Base-by-base conservation (phyloP, 2,797 vertebrate genomes). In the Cuniculus paca region DNA sequence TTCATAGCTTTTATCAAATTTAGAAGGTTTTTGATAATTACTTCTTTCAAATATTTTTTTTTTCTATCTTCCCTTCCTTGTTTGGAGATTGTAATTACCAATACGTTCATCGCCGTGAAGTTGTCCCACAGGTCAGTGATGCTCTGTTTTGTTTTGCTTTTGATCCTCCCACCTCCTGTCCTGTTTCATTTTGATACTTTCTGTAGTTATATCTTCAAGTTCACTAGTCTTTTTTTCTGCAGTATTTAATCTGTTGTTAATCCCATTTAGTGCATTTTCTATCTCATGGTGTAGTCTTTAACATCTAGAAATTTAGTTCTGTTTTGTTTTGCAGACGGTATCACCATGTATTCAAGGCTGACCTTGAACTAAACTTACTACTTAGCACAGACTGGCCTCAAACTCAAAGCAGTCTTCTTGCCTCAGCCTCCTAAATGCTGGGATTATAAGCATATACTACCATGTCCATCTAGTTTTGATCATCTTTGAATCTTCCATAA, bases 1-100 rank as follows among this genome's bases (percentile, higher is more conserved):
- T 70, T 95, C 50, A 86, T 48, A 61, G 22, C 91, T 82, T 94
- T 94, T 12, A 87, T 87, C 80, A 93, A 39, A 91, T 96, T 95
- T 95, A 83, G 61, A 93, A 96, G 50, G 31, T 48, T 94, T 92
- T 93, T 89, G 6, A 79, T 65, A 36, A 31, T 95, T 61, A 70
- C 79, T 94, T 61, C 22, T 36, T 94, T 82, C 9, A 92, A 56
- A 39, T 70, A 68, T 5, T 48, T 48, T 78, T 52, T 78, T 50
- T 78, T 50, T 83, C 4, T 81, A 19, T 22, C 31, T 36, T 6
- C 52, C 2, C n/a, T 84, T 34, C 6, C 7, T 5, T 4, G 19
- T 89, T 88, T 88, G 90, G 74, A 28, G 52, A 81, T 75, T 95
- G 50, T 36, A 63, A 0, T 86, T 92, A 86, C n/a, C 39, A 28